Evolutionary conservation across 2,888 invertebrate species (phyloP).

Genomic region (Bimastos eiseni): DNA sequence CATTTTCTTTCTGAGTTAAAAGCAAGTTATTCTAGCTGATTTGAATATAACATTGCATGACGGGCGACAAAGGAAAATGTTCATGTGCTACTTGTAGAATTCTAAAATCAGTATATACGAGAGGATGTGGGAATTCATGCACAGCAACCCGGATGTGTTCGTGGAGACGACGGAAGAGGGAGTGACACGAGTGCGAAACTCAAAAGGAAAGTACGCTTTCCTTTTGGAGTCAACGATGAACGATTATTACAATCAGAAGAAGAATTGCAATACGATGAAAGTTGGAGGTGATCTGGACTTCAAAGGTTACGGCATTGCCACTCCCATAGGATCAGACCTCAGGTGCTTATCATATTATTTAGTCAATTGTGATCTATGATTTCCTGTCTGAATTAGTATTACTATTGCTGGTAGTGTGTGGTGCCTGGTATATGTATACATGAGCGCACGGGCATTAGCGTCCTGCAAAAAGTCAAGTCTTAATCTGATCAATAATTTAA

Average conservation of each 20-base stretch:
- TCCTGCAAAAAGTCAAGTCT: too few species aligned
- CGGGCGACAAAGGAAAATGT: background rate
- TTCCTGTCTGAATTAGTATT: background rate
- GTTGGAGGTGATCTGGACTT: constrained; percentile 78
- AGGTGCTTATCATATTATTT: constrained; percentile 66
- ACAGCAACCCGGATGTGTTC: constrained; percentile 82
- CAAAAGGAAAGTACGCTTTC: constrained; percentile 72
- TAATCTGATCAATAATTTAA: too few species aligned
- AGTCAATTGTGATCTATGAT: background rate
- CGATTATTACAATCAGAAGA: constrained; percentile 82
- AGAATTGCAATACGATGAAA: constrained; percentile 69
- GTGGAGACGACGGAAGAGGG: constrained; percentile 71
- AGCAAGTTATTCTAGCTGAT: background rate
- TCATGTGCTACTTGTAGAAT: constrained; percentile 61
- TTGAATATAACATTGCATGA: background rate
- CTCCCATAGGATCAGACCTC: constrained; percentile 85
- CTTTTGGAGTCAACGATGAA: constrained; percentile 68
- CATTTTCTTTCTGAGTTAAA: background rate
- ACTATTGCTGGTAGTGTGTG: too few species aligned
- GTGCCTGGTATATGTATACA: too few species aligned
- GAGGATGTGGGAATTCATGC: constrained; percentile 95
- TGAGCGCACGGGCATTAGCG: too few species aligned
- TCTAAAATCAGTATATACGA: constrained; percentile 91
- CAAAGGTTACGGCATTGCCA: constrained; percentile 92
- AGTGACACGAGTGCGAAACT: constrained; percentile 61